Evolutionary conservation across 2,888 invertebrate species (phyloP).

Genomic region (Cenopis cana): DNA sequence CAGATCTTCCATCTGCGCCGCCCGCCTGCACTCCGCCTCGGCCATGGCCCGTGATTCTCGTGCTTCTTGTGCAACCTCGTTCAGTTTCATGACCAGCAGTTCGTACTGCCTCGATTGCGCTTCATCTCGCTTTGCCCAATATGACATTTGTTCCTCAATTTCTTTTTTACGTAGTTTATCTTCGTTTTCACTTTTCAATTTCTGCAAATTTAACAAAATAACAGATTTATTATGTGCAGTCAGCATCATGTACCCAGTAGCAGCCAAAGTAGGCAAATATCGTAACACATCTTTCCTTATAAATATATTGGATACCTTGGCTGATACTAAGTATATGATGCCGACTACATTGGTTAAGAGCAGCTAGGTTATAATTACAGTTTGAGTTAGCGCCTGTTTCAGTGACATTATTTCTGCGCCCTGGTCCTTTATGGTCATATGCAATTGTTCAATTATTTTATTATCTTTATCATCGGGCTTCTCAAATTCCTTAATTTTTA

Average conservation of each 20-base stretch:
- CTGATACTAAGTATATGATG: no score
- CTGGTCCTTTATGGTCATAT: conserved; percentile 79
- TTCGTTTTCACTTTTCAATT: conserved; percentile 58
- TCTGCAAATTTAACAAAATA: conserved; percentile 55
- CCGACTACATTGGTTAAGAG: neutral
- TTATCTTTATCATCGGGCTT: conserved; percentile 57
- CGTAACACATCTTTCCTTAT: no score
- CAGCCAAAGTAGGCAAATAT: no score
- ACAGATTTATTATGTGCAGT: neutral
- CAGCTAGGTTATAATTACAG: conserved; percentile 54
- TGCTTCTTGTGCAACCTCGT: conserved; percentile 69
- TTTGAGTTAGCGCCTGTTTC: conserved; percentile 76
- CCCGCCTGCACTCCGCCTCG: conserved; percentile 65
- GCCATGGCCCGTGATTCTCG: conserved; percentile 67
- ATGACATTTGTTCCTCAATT: conserved; percentile 65
- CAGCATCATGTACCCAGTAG: no score
- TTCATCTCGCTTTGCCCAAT: conserved; percentile 72
- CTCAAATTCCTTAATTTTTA: conserved; percentile 63
- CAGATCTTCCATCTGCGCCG: conserved; percentile 62
- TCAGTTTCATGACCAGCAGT: conserved; percentile 68
- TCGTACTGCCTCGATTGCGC: conserved; percentile 73
- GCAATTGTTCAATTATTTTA: conserved; percentile 69
- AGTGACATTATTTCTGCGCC: conserved; percentile 79
- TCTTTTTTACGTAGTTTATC: conserved; percentile 64
- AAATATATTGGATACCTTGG: no score